Base-by-base conservation (phyloP, 2,888 invertebrate genomes). In the Nebria salina region DNA sequence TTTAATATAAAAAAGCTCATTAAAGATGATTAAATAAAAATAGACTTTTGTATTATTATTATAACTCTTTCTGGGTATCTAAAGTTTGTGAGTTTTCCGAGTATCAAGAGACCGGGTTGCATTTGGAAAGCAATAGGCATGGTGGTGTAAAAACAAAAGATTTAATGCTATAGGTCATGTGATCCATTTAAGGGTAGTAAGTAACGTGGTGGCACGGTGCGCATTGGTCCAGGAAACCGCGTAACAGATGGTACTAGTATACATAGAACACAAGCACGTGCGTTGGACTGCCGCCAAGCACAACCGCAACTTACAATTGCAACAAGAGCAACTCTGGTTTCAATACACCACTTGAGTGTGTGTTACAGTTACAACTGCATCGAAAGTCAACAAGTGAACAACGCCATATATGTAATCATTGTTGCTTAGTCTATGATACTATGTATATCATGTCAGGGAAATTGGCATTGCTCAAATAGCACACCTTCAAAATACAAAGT, bases 101-200 rank as follows among this genome's bases (percentile, higher is more conserved):
- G 4, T 34, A 34, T 34, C 2, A 34, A 34, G 34, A 34, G 34
- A 34, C 34, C 34, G 1, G 4, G 34, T 34, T 34, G 34, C 34
- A 2, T 34, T 34, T 65, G 72, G 66, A 78, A 78, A 78, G 73
- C 78, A 72, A 78, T 78, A 41, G 34, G 65, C 65, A 26, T 3
- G 9, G 42, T 65, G 65, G 13, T 20, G 25, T 20, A 73, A 78
- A 78, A 72, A 79, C 79, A 79, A 79, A 79, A 75, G 75, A 75
- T 79, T 74, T 79, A 79, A 75, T 68, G 79, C 68, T 75, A 26
- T 73, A 54, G 68, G 68, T 79, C 79, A 79, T 73, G 79, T 79
- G 79, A 79, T 79, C 54, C 75, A 79, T 74, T 79, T 79, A 75
- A 68, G 79, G 54, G 74, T 26, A 42, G 54, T 54, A 54, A 54